Base-by-base conservation (phyloP, 35 echinoderm and acorn worm genomes). In the Ophioderma brevispina region DNA sequence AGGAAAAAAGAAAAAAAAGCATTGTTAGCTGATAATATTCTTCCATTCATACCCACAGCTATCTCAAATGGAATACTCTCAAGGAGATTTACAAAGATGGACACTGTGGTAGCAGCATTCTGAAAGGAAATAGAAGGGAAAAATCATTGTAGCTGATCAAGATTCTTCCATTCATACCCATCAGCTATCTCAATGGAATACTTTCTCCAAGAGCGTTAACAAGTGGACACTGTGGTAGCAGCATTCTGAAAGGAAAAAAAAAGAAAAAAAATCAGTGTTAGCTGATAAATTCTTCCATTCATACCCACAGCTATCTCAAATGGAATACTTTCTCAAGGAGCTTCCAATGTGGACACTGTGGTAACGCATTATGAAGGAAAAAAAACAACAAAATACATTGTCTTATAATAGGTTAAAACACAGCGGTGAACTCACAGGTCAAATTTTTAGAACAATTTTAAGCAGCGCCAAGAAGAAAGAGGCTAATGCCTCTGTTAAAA, bases 241-340 rank as follows among this genome's bases (percentile, higher is more conserved):
- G 64, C 1, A 98, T 81, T 78, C 96, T 98, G 87, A 4, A n/a
- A n/a, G n/a, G n/a, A n/a, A n/a, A n/a, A n/a, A n/a, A n/a, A n/a
- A n/a, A n/a, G n/a, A n/a, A n/a, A n/a, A n/a, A n/a, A n/a, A n/a
- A n/a, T n/a, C n/a, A n/a, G n/a, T 87, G n/a, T n/a, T n/a, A n/a
- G n/a, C n/a, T n/a, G n/a, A n/a, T n/a, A n/a, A 23, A 98, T 89
- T 38, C 93, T 84, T 13, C 96, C 96, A 50, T 98, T 98, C 96
- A 98, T 90, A 42, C 96, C 96, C 2, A 85, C 76, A n/a, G 92
- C 90, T 17, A 98, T 81, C 75, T 98, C 96, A 76, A 94, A n/a
- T 13, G 90, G 81, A 13, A 98, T 92, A 77, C 85, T 55, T 94
- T 75, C 2, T 90, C 93, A 0, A 98, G 93, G 11, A 86, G 75